Evolutionary conservation across 1,140 invertebrate species (phyloP), one percentile per base, ranked within the genome.

Genomic region (Notospermus geniculatus): DNA sequence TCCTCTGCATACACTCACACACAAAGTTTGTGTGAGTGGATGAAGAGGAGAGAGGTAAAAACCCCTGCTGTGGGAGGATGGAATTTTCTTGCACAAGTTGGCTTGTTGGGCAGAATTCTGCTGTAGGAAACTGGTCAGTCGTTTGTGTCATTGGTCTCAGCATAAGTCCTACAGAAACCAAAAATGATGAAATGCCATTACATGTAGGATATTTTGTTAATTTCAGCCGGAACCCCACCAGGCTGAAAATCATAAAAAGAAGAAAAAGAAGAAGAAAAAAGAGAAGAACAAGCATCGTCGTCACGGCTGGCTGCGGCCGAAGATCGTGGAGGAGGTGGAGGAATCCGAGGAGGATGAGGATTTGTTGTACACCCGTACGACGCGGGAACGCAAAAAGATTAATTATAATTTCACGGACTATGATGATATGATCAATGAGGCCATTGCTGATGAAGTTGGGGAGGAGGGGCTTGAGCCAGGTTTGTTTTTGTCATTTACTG

Each of bases 341-440:
- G 52, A 69, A 17, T 88, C 27, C 19, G 66, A 90, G 90, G 71
- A 84, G 87, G 64, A 65, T 39, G 54, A 60, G 39, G 69, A 65
- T 54, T 62, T 66, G 36, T 63, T 68, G 45, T 41, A 64, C 19
- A 74, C 73, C 52, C 59, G 79, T 55, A 71, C 78, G 2, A 74
- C 76, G 62, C 66, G 80, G n/a, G 65, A 63, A 7, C 64, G 78
- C 1, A 74, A 71, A 46, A 58, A 45, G 15, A 76, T 92, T 50
- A 94, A 88, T 68, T 93, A 95, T 70, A 86, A 87, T 56, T 90
- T 94, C 66, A 92, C 93, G 73, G 93, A 96, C 75, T 97, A 92
- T 80, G 94, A 97, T 78, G 90, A 95, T 19, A 86, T 97, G 69
- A 97, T 97, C 52, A 91, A 93, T 73, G 92, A 90, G 53, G 94